A percentile compares a stretch with the other conserved stretches of the same genome.
These are phyloP conservation scores for Australoheros scitulus DNA, from an alignment of 2,113 vertebrate genomes.

Conservation along the genomic window DNA sequence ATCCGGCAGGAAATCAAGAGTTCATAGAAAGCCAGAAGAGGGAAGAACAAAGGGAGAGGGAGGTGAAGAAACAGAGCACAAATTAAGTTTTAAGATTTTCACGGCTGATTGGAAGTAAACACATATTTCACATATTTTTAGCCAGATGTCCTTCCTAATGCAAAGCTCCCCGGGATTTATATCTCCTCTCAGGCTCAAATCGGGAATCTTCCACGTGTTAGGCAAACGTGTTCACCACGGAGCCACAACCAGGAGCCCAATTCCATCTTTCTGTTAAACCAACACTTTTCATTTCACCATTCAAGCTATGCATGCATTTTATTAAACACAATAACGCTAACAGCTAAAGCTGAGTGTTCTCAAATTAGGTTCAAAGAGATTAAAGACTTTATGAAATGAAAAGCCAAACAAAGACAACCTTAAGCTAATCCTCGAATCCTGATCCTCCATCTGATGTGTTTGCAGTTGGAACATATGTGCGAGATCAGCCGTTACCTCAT, in stretches of 20 bases:
- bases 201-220: accelerated
- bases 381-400: not conserved
- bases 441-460: not conserved
- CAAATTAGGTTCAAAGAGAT: not conserved
- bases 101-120: too few species aligned
- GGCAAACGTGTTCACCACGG: not conserved
- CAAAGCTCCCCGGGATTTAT: accelerated
- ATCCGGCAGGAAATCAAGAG: conserved; percentile 28
- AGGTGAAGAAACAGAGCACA: not conserved
- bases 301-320: not conserved
- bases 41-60: not conserved
- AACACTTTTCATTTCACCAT: not conserved
- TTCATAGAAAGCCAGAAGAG: not conserved
- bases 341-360: not conserved
- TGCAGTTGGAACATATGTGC: not conserved
- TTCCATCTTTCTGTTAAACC: not conserved
- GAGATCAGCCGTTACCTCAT: not conserved
- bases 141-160: accelerated
- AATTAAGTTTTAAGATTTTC: not conserved
- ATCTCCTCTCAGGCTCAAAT: not conserved
- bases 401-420: not conserved
- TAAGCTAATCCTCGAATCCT: not conserved
- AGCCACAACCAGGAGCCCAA: not conserved
- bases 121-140: not conserved
- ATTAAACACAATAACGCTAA: accelerated